phyloP scores from a whole-genome alignment of 2,888 invertebrate species.

The Andrena bucephala region DNA sequence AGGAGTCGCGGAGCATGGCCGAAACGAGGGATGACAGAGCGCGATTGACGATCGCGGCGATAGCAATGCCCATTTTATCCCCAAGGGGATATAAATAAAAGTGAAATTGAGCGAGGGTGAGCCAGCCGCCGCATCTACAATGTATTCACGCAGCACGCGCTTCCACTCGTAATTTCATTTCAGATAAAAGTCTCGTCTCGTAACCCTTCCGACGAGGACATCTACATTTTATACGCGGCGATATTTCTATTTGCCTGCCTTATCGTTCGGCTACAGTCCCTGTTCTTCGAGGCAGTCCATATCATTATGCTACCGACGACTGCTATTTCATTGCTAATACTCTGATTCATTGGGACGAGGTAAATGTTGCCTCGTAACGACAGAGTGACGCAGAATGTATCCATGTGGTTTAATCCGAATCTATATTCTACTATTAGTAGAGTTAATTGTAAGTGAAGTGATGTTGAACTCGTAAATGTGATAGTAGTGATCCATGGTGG shows the following conservation, averaged over 20 bases:
- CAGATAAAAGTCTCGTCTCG: slow-evolving; percentile 60
- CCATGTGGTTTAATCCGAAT: neutral
- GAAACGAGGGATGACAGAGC: slow-evolving; percentile 55
- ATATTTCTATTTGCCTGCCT: slow-evolving; percentile 40
- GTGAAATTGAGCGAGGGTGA: slow-evolving; percentile 61
- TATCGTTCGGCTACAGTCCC: slow-evolving; percentile 17
- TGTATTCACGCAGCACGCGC: slow-evolving; percentile 59
- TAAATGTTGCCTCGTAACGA: no score
- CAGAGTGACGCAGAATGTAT: neutral
- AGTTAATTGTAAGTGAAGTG: neutral
- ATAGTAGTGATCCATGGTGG: no score
- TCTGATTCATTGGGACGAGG: neutral
- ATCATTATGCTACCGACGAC: neutral
- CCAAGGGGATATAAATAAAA: slow-evolving; percentile 69
- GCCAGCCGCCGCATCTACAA: slow-evolving; percentile 47
- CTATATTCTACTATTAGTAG: neutral
- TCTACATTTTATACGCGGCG: slow-evolving; percentile 55
- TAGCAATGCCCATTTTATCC: slow-evolving; percentile 53
- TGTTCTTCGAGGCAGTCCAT: neutral
- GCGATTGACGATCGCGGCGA: slow-evolving; percentile 51
- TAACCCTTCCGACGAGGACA: slow-evolving; percentile 57
- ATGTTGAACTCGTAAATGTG: neutral
- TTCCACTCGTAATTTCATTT: slow-evolving; percentile 67
- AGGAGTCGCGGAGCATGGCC: slow-evolving; percentile 9
- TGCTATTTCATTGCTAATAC: neutral